Base-by-base conservation (phyloP, 2,113 vertebrate genomes). In the Lagopus leucura region DNA sequence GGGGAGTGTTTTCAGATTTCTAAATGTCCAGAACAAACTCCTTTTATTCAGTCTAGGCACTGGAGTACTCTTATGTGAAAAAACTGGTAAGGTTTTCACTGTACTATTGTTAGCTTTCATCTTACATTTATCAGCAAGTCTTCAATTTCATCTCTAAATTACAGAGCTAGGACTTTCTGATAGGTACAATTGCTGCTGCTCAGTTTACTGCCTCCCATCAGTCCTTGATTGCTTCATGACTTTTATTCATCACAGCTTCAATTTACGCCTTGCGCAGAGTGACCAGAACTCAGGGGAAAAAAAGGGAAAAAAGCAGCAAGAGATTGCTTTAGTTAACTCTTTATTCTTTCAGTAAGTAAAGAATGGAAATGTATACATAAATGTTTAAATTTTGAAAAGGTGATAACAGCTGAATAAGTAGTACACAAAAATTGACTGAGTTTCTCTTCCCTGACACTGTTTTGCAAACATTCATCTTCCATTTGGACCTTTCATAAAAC, bases 111-210 rank as follows among this genome's bases (percentile, higher is more conserved):
- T 94, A 88, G 78, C 54, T 94, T 96, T 94, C 83, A 60, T 90
- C 92, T 97, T 91, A 17, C 83, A 93, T 93, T 94, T 96, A 94
- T 86, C 84, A 58, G 61, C 28, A 63, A 11, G 36, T 75, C 80
- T 96, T 96, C 92, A 84, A 69, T 92, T 91, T 89, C 86, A 76
- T 79, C 90, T 96, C 86, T 86, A 94, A 95, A 91, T 92, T 96
- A 84, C 57, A 94, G 88, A 88, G 63, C 54, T 48, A 94, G 78
- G 71, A 61, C 54, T 89, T 82, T 76, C 83, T 86, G 76, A 94
- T 88, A 90, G 81, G 24, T 55, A 90, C 65, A 79, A 82, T 48
- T 67, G n/a, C 34, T 66, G 20, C 64, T 80, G 54, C 81, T 95
- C 81, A 36, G 74, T 85, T 71, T 60, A 95, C 92, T 85, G 32